phyloP scores from a whole-genome alignment of 1,140 invertebrate genomes.

The Bathynomus jamesi region DNA sequence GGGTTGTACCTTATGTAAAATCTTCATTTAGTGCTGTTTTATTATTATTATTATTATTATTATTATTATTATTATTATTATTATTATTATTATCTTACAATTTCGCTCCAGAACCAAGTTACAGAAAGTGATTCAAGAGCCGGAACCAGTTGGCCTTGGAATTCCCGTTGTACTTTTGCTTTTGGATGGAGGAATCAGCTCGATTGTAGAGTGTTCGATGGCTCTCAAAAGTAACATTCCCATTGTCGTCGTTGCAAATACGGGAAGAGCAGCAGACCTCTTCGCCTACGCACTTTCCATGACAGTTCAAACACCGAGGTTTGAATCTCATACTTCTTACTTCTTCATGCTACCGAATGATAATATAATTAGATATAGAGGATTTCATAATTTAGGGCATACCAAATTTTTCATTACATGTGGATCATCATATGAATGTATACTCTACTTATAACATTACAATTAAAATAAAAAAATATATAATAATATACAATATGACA shows the following conservation, averaged over 20 bases:
- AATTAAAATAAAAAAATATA: too few relatives aligned
- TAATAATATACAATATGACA: too few relatives aligned
- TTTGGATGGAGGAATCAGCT: slow-evolving; percentile 44
- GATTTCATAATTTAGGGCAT: too few relatives aligned
- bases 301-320: slow-evolving; percentile 24
- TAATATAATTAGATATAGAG: too few relatives aligned
- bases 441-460: too few relatives aligned
- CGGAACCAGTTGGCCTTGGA: slow-evolving; percentile 40
- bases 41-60: not conserved
- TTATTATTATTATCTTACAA: slow-evolving; percentile 38
- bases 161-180: slow-evolving; percentile 45
- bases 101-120: slow-evolving; percentile 26
- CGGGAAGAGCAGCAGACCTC: slow-evolving; percentile 48
- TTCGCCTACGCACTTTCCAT: slow-evolving; percentile 43
- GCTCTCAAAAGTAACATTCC: slow-evolving; percentile 42
- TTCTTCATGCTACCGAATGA: slow-evolving; percentile 20
- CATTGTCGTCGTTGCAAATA: slow-evolving; percentile 44
- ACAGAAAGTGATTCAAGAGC: slow-evolving; percentile 20
- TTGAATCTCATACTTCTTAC: not conserved
- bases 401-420: too few relatives aligned
- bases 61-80: not conserved
- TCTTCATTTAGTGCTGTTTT: too few relatives aligned
- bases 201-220: slow-evolving; percentile 42
- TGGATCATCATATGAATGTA: too few relatives aligned
- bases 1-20: too few relatives aligned